A percentile compares a stretch with the other conserved stretches of the same genome.
Evolutionary conservation across 2,797 vertebrate species (phyloP).

Genomic region (Siniperca scherzeri): DNA sequence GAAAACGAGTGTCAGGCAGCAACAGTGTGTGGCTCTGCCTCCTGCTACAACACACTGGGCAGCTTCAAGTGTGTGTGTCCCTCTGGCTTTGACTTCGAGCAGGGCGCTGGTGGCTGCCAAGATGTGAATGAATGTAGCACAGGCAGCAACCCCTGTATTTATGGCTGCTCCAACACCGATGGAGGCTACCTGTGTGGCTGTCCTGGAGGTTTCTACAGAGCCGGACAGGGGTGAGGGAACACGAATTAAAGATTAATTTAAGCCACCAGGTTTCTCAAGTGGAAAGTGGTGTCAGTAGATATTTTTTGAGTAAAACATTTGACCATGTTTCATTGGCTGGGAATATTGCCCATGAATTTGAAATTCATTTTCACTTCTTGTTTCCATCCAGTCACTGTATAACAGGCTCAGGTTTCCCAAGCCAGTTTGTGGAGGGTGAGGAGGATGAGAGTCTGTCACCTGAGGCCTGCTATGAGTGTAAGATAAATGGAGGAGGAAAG

Average conservation of each 20-base stretch:
- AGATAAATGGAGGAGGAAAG: constrained; percentile 91
- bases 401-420: constrained; percentile 89
- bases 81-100: constrained; percentile 94
- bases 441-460: constrained; percentile 91
- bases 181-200: constrained; percentile 97
- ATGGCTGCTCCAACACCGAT: constrained; percentile 97
- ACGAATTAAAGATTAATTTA: neutral
- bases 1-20: constrained; percentile 94
- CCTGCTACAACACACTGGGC: constrained; percentile 98
- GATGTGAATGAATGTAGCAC: constrained; percentile 96
- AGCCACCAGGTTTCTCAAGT: neutral
- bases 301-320: neutral
- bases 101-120: constrained; percentile 90
- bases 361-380: neutral
- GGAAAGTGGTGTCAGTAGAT: neutral
- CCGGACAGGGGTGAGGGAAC: constrained; percentile 92
- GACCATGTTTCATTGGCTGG: neutral
- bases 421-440: constrained; percentile 82
- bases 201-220: constrained; percentile 92
- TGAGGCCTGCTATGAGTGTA: constrained; percentile 95
- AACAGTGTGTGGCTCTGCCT: constrained; percentile 93
- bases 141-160: constrained; percentile 92
- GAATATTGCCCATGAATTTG: neutral
- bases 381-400: constrained; percentile 90
- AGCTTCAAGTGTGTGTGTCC: constrained; percentile 99